Conservation (phyloP, 2,888 invertebrate species). For the Gari tellinella region DNA sequence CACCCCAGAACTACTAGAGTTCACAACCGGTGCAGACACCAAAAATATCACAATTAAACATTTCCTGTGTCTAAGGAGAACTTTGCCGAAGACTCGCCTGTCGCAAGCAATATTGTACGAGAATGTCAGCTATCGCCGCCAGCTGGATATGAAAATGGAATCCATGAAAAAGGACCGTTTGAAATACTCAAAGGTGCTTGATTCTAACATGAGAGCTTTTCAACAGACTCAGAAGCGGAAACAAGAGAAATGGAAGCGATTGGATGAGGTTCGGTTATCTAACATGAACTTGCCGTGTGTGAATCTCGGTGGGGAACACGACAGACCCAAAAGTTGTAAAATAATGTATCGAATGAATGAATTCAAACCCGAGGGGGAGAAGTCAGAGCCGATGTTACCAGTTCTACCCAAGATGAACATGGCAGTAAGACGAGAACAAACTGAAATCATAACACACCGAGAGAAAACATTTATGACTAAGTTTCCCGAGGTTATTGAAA, state of each 20-base stretch:
- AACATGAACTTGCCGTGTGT: slow-evolving; percentile 75
- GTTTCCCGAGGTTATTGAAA: slow-evolving; percentile 74
- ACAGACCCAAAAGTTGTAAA: slow-evolving; percentile 65
- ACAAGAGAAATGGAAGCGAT: slow-evolving; percentile 76
- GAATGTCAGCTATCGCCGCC: slow-evolving; percentile 76
- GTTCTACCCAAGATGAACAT: slow-evolving; percentile 74
- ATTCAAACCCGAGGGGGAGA: slow-evolving; percentile 61
- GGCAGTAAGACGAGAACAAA: slow-evolving; percentile 70
- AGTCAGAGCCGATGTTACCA: slow-evolving; percentile 47
- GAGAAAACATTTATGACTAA: slow-evolving; percentile 76
- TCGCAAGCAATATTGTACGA: slow-evolving; percentile 77
- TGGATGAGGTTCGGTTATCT: slow-evolving; percentile 73
- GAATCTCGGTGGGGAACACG: slow-evolving; percentile 53
- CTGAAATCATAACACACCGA: slow-evolving; percentile 74
- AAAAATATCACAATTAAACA: slow-evolving; percentile 75
- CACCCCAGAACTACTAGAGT: slow-evolving; percentile 63
- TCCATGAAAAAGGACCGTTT: slow-evolving; percentile 64
- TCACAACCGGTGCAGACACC: slow-evolving; percentile 66
- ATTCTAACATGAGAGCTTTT: slow-evolving; percentile 75
- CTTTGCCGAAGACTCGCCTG: slow-evolving; percentile 77
- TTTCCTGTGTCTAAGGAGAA: slow-evolving; percentile 72
- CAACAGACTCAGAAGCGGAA: slow-evolving; percentile 73
- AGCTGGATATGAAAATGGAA: slow-evolving; percentile 70
- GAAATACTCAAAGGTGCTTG: slow-evolving; percentile 65
- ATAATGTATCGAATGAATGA: slow-evolving; percentile 73